Base-by-base conservation (phyloP, 35 echinoderm and acorn worm genomes). In the Apostichopus japonicus region DNA sequence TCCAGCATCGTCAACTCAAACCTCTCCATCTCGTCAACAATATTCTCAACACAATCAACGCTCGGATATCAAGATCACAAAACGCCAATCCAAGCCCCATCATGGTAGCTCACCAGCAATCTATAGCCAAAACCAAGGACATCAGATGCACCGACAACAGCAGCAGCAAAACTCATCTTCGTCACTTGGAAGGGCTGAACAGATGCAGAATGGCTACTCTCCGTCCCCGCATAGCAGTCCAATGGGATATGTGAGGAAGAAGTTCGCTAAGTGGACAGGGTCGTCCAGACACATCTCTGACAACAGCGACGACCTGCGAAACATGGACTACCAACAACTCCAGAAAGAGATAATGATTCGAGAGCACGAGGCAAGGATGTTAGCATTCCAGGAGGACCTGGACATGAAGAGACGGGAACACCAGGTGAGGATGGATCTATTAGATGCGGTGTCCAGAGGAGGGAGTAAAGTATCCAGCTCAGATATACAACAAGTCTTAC, bases 301-400 rank as follows among this genome's bases (percentile, higher is more conserved):
- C 5, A 19, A 75, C 70, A 73, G 61, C 44, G 86, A 89, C 15
- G 90, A 91, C 90, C 33, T 78, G 7, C 72, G 72, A 19, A 79
- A 55, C 19, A 91, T 91, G 90, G 90, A 91, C 77, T 91, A 78
- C 21, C 27, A 91, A 52, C 72, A 91, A 25, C 72, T 79, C 21
- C 90, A 91, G 72, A 91, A 91, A 23, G 90, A 91, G 54, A 78
- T 91, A 13, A 77, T 91, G 90, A 91, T 91, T 8, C n/a, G 90
- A 33, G 90, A 91, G 54, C 90, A 91, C n/a, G 76, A 91, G 54
- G 90, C 90, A 14, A 52, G 90, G 11, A 91, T 91, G 90, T 5
- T 58, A 5, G 90, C 77, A 58, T 78, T 91, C 17, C 90, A 91
- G 90, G 90, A 91, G 73, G 90, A 91, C 33, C 21, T 91, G 52